Conservation (phyloP, 2,113 vertebrate species). For the Hylia prasina region DNA sequence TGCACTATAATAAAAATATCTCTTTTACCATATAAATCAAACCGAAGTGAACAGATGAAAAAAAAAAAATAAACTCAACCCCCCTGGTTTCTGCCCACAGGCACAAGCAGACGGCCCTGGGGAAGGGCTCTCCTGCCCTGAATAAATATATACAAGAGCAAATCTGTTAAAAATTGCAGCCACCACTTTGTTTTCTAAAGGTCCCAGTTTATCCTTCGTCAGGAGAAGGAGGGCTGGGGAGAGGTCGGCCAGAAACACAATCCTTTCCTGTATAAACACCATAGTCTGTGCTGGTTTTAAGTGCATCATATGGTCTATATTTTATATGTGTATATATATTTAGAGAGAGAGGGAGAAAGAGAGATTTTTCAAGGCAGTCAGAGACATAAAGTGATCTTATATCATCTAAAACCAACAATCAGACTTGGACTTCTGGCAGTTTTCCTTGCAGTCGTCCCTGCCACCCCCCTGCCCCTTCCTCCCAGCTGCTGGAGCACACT, state of each 20-base stretch:
- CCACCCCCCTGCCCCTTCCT: background rate
- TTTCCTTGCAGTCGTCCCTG: background rate
- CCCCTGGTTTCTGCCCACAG: background rate
- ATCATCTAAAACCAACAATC: constrained; percentile 70
- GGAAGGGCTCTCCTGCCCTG: background rate
- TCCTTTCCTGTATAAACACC: constrained; percentile 52
- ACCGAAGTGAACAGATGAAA: constrained; percentile 8
- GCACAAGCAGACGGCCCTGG: background rate
- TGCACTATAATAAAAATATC: constrained; percentile 44
- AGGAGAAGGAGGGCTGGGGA: constrained; percentile 24
- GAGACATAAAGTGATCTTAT: constrained; percentile 60
- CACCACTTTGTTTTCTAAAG: background rate
- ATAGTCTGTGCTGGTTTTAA: background rate
- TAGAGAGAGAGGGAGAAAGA: background rate
- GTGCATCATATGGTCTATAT: constrained; percentile 25
- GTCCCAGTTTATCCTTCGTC: constrained; percentile 50
- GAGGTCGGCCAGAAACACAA: constrained; percentile 20
- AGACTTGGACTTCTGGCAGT: constrained; percentile 52
- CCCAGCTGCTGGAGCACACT: background rate
- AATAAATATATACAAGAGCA: constrained; percentile 15
- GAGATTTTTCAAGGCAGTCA: constrained; percentile 53
- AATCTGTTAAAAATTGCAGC: constrained; percentile 10
- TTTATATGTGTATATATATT: constrained; percentile 27
- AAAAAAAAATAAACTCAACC: constrained; percentile 14
- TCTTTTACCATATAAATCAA: constrained; percentile 52